Evolutionary conservation across 1,140 invertebrate genomes (phyloP).

Genomic region (Dreissena rostriformis): DNA sequence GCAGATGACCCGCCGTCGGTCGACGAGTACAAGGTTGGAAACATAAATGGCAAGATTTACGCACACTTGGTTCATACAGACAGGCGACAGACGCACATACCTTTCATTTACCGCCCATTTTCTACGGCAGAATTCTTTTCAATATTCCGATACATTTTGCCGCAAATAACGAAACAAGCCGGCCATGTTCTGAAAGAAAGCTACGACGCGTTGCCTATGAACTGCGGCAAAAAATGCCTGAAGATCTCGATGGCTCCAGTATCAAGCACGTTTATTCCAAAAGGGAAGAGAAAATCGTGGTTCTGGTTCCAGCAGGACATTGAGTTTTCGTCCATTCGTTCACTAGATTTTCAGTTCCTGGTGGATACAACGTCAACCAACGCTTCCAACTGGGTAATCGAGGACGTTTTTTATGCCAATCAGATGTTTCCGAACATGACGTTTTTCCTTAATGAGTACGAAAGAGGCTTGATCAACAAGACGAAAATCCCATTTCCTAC

Average conservation of each 20-base stretch:
- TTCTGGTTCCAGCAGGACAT: conserved; percentile 68
- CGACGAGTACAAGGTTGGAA: conserved; percentile 75
- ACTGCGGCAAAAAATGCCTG: conserved; percentile 70
- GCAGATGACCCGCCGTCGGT: conserved; percentile 65
- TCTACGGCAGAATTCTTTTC: conserved; percentile 70
- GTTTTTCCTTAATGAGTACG: conserved; percentile 61
- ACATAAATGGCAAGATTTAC: conserved; percentile 64
- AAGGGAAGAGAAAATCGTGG: conserved; percentile 65
- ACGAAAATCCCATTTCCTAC: conserved; percentile 59
- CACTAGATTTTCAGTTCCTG: conserved; percentile 70
- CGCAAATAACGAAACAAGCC: conserved; percentile 55
- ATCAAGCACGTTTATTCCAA: conserved; percentile 68
- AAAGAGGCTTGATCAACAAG: conserved; percentile 59
- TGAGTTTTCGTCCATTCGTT: conserved; percentile 68
- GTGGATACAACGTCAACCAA: conserved; percentile 63
- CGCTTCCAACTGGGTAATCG: conserved; percentile 57
- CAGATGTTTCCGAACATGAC: conserved; percentile 60
- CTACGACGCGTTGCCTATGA: conserved; percentile 67
- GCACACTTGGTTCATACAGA: conserved; percentile 56
- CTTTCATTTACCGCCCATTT: conserved; percentile 71
- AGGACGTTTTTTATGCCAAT: conserved; percentile 67
- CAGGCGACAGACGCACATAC: conserved; percentile 64
- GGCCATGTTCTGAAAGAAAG: conserved; percentile 70
- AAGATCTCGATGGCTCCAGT: conserved; percentile 72
- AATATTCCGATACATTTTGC: conserved; percentile 65